phyloP scores from a whole-genome alignment of 2,113 vertebrate genomes.

The Mobula hypostoma region DNA sequence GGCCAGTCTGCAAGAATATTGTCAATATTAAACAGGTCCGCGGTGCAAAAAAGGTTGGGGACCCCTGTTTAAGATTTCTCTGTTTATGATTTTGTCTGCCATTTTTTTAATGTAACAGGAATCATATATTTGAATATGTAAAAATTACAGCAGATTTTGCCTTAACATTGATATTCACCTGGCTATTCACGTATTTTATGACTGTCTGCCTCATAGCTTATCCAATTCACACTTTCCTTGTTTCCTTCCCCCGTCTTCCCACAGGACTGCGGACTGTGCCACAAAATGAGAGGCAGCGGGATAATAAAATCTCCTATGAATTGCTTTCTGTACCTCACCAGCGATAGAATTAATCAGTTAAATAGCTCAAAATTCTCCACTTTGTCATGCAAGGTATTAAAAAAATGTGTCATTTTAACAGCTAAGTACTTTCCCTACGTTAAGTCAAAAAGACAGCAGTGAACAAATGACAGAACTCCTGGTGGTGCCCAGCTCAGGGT shows the following conservation, averaged over 20 bases:
- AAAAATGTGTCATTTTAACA: neutral
- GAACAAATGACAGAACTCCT: neutral
- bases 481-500: neutral
- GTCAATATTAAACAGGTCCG: too few species aligned
- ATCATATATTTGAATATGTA: neutral
- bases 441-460: neutral
- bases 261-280: neutral
- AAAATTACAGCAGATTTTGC: neutral
- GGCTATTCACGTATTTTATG: neutral
- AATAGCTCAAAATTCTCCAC: neutral
- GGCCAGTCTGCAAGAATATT: too few species aligned
- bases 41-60: too few species aligned
- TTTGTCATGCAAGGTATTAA: neutral
- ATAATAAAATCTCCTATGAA: neutral
- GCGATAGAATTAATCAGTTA: neutral
- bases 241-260: neutral
- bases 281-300: neutral
- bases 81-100: neutral
- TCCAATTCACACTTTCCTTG: neutral
- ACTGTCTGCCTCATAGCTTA: neutral
- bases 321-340: neutral
- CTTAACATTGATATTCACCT: neutral
- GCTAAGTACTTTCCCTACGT: neutral
- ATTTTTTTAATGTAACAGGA: neutral
- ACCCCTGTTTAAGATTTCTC: neutral